Evolutionary conservation across 2,888 invertebrate genomes (phyloP), one percentile per base, ranked within the genome.

Genomic region (Norana najaformis): DNA sequence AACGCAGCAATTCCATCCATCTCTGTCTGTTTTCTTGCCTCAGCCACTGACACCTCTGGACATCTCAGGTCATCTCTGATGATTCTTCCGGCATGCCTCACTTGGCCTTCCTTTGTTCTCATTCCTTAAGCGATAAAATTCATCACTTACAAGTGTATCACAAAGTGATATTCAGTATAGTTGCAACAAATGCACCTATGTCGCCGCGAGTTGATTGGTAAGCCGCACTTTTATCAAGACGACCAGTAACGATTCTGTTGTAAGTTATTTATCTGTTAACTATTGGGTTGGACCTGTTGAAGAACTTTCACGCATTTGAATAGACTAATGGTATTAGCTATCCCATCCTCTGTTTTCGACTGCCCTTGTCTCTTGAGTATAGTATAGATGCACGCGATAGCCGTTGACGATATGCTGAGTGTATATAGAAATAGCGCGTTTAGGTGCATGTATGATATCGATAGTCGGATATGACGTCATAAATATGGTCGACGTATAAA

Each of bases 381-480:
- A 69, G n/a, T 11, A n/a, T n/a, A 69, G 69, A 69, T n/a, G 8
- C 69, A n/a, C 16, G 69, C n/a, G 8, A n/a, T 30, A 53, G 23
- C 53, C 23, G 30, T 30, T 69, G 8, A n/a, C n/a, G 16, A 69
- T 69, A 69, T 0, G 5, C 20, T 69, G 14, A 69, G 69, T 13
- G 8, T 11, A 69, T 69, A 16, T 69, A 69, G 30, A 53, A 53
- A 47, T 47, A 47, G 18, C 23, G 47, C 47, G 23, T 6, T 3
- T 23, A 47, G 20, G 47, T 41, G 23, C n/a, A 69, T n/a, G 16
- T 13, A 69, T n/a, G 36, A 35, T 20, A n/a, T 83, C 83, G 83
- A 83, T 23, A 85, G 37, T 37, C 35, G 85, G 36, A 85, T 85
- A 85, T 85, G 35, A 85, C 85, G 85, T 85, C 85, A 85, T 85